phyloP scores from a whole-genome alignment of 2,113 vertebrate species.

The Vidua chalybeata region DNA sequence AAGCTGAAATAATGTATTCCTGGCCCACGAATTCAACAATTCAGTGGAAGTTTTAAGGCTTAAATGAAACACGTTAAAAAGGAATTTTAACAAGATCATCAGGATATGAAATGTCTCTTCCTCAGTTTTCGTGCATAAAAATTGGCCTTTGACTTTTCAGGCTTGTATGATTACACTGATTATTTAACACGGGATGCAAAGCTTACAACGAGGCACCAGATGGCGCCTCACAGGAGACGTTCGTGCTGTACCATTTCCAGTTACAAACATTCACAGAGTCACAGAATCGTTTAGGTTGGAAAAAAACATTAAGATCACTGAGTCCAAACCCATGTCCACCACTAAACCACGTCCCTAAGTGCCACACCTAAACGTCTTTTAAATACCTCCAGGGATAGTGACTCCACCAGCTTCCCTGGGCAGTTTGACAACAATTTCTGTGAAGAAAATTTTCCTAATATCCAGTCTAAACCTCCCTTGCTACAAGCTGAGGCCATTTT shows the following conservation, averaged over 20 bases:
- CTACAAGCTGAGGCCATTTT: neutral
- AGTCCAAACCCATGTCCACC: neutral
- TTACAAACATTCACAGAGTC: neutral
- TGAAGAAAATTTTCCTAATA: neutral
- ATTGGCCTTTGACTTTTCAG: neutral
- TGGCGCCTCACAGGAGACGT: conserved; percentile 19
- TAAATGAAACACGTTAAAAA: neutral
- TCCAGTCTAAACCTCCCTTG: neutral
- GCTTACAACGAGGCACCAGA: neutral
- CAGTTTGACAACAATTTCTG: neutral
- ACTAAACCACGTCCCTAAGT: neutral
- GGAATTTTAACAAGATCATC: neutral
- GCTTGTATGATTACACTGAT: neutral
- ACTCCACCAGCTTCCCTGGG: neutral
- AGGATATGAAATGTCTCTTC: neutral
- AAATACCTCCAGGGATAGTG: neutral
- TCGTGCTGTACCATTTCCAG: neutral
- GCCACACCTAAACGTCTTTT: neutral
- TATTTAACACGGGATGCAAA: neutral
- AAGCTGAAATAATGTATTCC: neutral
- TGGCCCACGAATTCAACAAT: neutral
- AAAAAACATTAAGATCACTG: neutral
- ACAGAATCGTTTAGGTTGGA: neutral
- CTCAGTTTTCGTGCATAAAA: neutral
- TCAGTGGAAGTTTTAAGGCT: neutral